Percentiles rank a stretch among this genome's conserved stretches.
These are phyloP conservation scores for Ceratina australensis DNA, from an alignment of 1,140 invertebrate species.

Conservation along the genomic window DNA sequence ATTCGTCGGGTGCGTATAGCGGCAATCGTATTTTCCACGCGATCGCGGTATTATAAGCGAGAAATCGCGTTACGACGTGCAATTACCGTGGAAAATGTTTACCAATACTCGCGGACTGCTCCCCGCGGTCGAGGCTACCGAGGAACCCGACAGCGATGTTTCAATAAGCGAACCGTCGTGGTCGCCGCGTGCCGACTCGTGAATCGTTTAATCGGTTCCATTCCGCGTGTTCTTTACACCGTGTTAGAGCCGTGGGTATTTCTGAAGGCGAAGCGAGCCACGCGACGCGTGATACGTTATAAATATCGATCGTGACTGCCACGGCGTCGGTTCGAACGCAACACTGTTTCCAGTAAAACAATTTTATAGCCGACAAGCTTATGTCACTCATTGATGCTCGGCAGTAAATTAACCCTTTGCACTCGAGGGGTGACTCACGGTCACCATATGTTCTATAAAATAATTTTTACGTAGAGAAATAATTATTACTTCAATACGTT, in stretches of 20 bases:
- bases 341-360: slow-evolving; percentile 57
- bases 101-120: slow-evolving; percentile 11
- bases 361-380: slow-evolving; percentile 54
- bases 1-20: background rate
- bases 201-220: slow-evolving; percentile 46
- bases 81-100: slow-evolving; percentile 30
- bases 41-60: slow-evolving; percentile 39
- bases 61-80: slow-evolving; percentile 31
- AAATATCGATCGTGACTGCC: slow-evolving; percentile 43
- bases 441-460: no score
- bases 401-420: slow-evolving; percentile 54
- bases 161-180: slow-evolving; percentile 19
- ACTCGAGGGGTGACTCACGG: no score
- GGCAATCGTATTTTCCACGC: slow-evolving; percentile 21
- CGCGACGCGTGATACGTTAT: slow-evolving; percentile 42
- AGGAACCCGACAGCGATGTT: slow-evolving; percentile 32
- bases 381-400: background rate
- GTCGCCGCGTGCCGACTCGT: slow-evolving; percentile 15
- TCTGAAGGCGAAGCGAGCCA: slow-evolving; percentile 14
- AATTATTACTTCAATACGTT: no score
- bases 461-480: no score
- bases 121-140: background rate
- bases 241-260: slow-evolving; percentile 19
- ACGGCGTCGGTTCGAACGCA: slow-evolving; percentile 21
- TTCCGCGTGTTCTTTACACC: slow-evolving; percentile 40